Base-by-base conservation (phyloP, 2,113 vertebrate species). In the Alces alces region DNA sequence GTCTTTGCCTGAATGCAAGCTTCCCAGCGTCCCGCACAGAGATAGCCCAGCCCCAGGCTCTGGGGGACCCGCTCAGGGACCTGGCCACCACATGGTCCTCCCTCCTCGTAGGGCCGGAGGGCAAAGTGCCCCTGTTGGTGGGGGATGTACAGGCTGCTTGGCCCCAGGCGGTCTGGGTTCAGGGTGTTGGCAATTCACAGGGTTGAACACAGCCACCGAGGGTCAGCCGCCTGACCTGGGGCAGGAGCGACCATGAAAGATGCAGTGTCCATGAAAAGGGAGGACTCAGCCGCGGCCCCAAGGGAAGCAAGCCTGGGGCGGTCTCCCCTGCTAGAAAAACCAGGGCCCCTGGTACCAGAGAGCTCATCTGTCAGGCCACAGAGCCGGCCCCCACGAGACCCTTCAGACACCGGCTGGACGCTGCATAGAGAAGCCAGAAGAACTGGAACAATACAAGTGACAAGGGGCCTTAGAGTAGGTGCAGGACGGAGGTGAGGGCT, bases 1-100 rank as follows among this genome's bases (percentile, higher is more conserved):
- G 23, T 60, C 43, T 60, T 57, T n/a, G 60, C 23, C 79, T 84
- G 13, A 60, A 36, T 11, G 57, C 21, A 27, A 73, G 30, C 30
- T 73, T 89, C 27, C 66, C 8, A 1, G 25, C 4, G 8, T 30
- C 30, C 52, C 47, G 10, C 10, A 25, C 39, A 83, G 60, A 89
- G 11, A 36, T 4, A 54, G 19, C 13, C 39, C 33, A 58, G 47
- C 57, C n/a, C 8, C 6, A 19, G 55, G 17, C 39, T 16, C 5
- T 2, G 5, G 0, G 2, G n/a, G 36, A 79, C 11, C 23, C 5
- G 21, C 0, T 21, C 10, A 36, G 19, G 39, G 36, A 6, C 21
- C 11, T 4, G 36, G 76, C 47, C 57, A 47, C n/a, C 9, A 5
- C 5, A 1, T 1, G 11, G 30, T 7, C 23, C 55, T 73, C 43